Conservation (phyloP, 2,113 vertebrate genomes). For the Odontesthes bonariensis region DNA sequence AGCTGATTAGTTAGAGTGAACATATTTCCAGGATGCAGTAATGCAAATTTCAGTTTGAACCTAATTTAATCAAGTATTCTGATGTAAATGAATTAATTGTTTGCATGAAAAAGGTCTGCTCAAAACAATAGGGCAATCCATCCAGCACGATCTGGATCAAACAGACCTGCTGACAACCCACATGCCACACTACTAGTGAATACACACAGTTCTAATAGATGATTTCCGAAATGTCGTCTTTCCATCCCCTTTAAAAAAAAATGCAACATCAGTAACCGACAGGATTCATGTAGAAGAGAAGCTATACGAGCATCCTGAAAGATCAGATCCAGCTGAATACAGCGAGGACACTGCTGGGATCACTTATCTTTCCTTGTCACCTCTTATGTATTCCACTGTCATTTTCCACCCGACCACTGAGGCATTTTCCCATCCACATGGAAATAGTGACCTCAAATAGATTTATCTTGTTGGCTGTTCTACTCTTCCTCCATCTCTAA, state of each 20-base stretch:
- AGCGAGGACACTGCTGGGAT: slow-evolving; percentile 13
- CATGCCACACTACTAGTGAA: too few relatives aligned
- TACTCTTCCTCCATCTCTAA: slow-evolving; percentile 16
- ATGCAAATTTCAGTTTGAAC: too few relatives aligned
- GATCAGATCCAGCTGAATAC: slow-evolving; percentile 15
- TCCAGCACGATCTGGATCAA: not conserved
- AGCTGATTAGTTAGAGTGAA: too few relatives aligned
- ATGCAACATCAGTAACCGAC: not conserved
- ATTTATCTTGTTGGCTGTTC: slow-evolving; percentile 16
- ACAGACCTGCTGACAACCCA: too few relatives aligned
- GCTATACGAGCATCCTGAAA: not conserved
- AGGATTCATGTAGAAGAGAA: not conserved
- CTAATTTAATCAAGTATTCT: not conserved
- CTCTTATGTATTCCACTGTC: not conserved
- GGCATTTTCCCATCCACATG: slow-evolving; percentile 30
- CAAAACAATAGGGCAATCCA: not conserved
- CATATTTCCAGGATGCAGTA: too few relatives aligned
- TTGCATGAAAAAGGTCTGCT: not conserved
- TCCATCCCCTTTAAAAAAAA: not conserved
- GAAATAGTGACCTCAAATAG: slow-evolving; percentile 27
- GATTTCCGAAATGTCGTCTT: too few relatives aligned
- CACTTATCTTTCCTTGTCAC: slow-evolving; percentile 33
- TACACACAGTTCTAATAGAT: not conserved
- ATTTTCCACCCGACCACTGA: slow-evolving; percentile 10
- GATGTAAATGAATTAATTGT: not conserved